Evolutionary conservation across 2,888 invertebrate species (phyloP).

Genomic region (Ornithoptera alexandrae): DNA sequence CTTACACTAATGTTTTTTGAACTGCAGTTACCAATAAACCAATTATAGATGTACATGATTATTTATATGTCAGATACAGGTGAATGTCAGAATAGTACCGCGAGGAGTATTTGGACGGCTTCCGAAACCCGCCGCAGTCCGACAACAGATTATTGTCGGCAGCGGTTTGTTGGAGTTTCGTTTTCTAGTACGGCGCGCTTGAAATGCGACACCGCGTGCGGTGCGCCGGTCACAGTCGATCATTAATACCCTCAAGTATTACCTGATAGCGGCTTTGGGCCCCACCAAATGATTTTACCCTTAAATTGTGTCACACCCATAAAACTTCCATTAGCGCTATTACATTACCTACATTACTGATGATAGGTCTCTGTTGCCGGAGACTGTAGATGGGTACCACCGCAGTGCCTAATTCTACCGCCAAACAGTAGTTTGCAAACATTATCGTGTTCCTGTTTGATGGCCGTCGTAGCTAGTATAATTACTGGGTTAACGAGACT

Average conservation of each 20-base stretch:
- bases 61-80: no score
- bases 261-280: constrained; percentile 9
- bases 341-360: no score
- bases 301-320: constrained; percentile 14
- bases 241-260: constrained; percentile 23
- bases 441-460: no score
- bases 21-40: no score
- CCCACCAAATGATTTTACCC: background rate
- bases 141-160: constrained; percentile 22
- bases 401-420: no score
- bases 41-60: no score
- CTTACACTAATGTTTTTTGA: no score
- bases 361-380: no score
- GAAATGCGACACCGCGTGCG: constrained; percentile 23
- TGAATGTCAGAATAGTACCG: constrained; percentile 1
- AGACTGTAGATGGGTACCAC: no score
- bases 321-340: background rate
- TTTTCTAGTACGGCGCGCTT: constrained; percentile 8
- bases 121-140: constrained; percentile 28
- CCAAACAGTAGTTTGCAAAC: no score
- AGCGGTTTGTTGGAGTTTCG: constrained; percentile 12
- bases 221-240: constrained; percentile 18
- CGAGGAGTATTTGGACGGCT: constrained; percentile 29
- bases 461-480: no score
- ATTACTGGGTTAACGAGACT: no score